Evolutionary conservation across 2,888 invertebrate genomes (phyloP), one percentile per base, ranked within the genome.

Genomic region (Pseudococcus longispinus): DNA sequence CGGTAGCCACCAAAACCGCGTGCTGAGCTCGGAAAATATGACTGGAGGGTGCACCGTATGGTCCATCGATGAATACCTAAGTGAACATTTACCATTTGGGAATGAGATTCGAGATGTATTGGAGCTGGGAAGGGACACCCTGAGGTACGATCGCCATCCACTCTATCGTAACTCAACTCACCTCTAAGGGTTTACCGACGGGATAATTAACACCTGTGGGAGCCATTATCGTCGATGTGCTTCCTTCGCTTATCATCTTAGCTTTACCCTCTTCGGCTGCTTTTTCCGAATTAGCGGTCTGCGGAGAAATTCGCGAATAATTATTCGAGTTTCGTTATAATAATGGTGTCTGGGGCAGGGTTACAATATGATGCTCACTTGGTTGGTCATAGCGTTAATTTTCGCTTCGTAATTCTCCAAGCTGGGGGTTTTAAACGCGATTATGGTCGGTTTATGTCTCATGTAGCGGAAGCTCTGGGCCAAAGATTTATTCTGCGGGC

Each of bases 21-120:
- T 98, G 98, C 90, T 97, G 96, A 0, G 97, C 97, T 88, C 95
- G 93, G 92, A 98, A 98, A 89, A 98, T 98, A 91, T 98, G 97
- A 87, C 97, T 96, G 0, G 97, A 97, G 0, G 98, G 97, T 0
- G 98, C 96, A 1, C 98, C 98, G 91, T 98, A 98, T 0, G 98
- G 98, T 0, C 98, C 98, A 91, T 98, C 98, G 85, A 98, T 92
- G 90, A 94, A 97, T 88, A 98, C 96, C 97, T 98, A 23, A 2
- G 23, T 9, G 42, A 55, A 51, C 2, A 51, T 51, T 42, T 11
- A 23, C 6, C 83, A 26, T 51, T 13, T 15, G n/a, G 11, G 1
- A 15, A 77, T 83, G 29, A 51, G 23, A 51, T 46, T 51, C n/a
- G 5, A 82, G n/a, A 23, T 82, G 2, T 15, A n/a, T 46, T 15